These are phyloP conservation scores for Accipiter virgatus DNA, from an alignment of 2,113 vertebrate species.

Conservation along the genomic window DNA sequence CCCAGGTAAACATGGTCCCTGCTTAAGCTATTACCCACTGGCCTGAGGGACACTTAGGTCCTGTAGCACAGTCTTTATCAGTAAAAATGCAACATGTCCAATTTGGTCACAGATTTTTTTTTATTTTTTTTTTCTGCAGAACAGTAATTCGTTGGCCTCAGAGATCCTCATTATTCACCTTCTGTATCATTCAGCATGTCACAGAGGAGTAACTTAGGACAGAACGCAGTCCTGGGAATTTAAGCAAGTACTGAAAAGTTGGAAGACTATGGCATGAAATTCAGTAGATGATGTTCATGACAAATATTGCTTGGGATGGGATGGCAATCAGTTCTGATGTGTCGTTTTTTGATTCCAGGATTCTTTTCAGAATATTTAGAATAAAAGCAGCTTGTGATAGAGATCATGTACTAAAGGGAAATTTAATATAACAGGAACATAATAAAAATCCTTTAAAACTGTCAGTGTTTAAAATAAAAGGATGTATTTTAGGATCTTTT, in stretches of 20 bases:
- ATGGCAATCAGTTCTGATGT: neutral
- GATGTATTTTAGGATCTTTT: neutral
- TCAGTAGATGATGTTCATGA: neutral
- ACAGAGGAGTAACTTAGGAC: neutral
- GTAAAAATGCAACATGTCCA: neutral
- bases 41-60: neutral
- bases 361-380: neutral
- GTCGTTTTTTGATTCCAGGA: neutral
- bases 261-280: neutral
- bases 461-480: neutral
- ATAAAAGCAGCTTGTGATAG: neutral
- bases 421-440: neutral
- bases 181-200: neutral
- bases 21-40: neutral
- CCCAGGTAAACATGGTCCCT: neutral
- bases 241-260: neutral
- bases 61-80: neutral
- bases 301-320: neutral
- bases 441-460: neutral
- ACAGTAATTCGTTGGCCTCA: neutral
- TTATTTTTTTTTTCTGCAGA: neutral
- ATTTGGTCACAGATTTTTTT: neutral
- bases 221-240: neutral
- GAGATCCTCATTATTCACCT: neutral
- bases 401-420: neutral